Percentiles rank a stretch among this genome's conserved stretches.
Conservation (phyloP, 2,113 vertebrate genomes). For the Bagarius yarrelli region DNA sequence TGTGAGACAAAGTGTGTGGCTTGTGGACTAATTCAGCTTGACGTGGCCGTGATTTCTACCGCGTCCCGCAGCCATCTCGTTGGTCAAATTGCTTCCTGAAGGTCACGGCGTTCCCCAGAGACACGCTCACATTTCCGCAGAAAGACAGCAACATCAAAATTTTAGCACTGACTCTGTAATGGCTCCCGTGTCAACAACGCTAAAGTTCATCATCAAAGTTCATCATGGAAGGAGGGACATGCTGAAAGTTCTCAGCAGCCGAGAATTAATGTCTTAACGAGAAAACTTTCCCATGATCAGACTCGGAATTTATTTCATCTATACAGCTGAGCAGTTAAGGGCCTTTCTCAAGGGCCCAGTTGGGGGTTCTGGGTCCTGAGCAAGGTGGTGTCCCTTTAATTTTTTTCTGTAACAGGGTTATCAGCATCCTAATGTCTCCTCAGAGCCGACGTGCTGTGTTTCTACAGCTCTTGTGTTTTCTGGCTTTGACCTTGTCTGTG, state of each 20-base stretch:
- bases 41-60: background rate
- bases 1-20: too few species aligned
- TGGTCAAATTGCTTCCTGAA: constrained; percentile 11
- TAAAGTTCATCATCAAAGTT: background rate
- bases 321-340: too few species aligned
- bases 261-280: too few species aligned
- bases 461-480: background rate
- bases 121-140: background rate
- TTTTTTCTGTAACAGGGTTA: background rate
- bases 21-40: too few species aligned
- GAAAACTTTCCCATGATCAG: too few species aligned
- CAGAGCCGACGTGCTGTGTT: background rate
- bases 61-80: background rate
- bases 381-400: too few species aligned
- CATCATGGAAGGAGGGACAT: background rate
- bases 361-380: too few species aligned
- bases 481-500: background rate
- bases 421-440: background rate
- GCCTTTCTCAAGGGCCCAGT: too few species aligned
- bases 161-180: background rate
- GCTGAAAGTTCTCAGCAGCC: too few species aligned
- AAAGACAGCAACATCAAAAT: background rate
- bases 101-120: background rate
- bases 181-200: background rate
- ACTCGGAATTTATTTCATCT: too few species aligned